Evolutionary conservation across 2,113 vertebrate species (phyloP).

Genomic region (Forbesichthys agassizii): DNA sequence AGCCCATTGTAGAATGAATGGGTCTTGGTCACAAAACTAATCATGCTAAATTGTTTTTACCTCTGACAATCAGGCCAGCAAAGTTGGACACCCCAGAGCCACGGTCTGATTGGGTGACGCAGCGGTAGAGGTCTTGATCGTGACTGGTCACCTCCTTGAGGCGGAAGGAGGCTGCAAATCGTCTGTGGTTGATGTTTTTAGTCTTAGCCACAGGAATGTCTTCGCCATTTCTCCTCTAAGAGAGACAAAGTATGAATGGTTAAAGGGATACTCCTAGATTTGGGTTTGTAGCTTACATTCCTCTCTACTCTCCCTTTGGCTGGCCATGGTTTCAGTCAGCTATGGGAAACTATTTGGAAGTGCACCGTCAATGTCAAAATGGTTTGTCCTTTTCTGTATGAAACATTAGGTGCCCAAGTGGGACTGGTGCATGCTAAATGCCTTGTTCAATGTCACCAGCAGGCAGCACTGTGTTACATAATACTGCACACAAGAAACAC

Average conservation of each 20-base stretch:
- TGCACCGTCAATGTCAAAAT: too few relatives aligned
- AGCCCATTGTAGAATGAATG: neutral
- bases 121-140: conserved; percentile 95
- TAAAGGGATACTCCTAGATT: too few relatives aligned
- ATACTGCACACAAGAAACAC: conserved; percentile 1
- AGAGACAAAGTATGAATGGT: conserved; percentile 8
- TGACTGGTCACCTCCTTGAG: conserved; percentile 92
- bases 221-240: conserved; percentile 92
- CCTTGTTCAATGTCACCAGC: too few relatives aligned
- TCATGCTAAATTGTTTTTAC: conserved; percentile 64
- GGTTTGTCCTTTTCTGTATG: too few relatives aligned
- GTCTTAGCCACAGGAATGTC: conserved; percentile 95
- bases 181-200: conserved; percentile 97
- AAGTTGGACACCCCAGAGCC: conserved; percentile 98
- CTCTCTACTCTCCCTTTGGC: too few relatives aligned
- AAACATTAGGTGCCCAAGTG: too few relatives aligned
- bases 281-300: too few relatives aligned
- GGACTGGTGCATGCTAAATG: too few relatives aligned
- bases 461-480: neutral
- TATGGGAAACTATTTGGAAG: too few relatives aligned
- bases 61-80: conserved; percentile 95
- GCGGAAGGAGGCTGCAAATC: conserved; percentile 94
- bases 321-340: too few relatives aligned
- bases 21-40: neutral
- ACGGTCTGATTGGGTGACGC: conserved; percentile 94